Evolutionary conservation across 1,140 invertebrate genomes (phyloP).

Genomic region (Hylyphantes graminicola): DNA sequence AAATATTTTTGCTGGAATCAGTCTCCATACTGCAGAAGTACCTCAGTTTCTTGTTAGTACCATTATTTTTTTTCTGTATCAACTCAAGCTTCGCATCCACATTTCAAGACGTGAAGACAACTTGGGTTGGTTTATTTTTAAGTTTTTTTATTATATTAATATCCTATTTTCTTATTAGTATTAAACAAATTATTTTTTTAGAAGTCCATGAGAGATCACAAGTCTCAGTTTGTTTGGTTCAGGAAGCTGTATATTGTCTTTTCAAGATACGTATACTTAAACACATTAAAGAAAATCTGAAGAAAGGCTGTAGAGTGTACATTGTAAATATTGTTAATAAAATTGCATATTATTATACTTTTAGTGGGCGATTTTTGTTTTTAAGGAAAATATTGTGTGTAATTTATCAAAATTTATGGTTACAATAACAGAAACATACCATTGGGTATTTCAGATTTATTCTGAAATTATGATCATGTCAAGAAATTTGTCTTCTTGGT

Average conservation of each 20-base stretch:
- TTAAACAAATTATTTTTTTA: slow-evolving; percentile 18
- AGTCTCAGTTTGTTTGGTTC: slow-evolving; percentile 93
- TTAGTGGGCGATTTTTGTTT: too few relatives aligned
- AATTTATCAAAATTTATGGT: too few relatives aligned
- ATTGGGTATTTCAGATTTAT: too few relatives aligned
- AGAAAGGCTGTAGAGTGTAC: background rate
- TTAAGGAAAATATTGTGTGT: too few relatives aligned
- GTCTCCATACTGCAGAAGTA: slow-evolving; percentile 42
- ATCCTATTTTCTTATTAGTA: background rate
- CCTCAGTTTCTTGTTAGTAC: slow-evolving; percentile 19
- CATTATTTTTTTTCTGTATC: slow-evolving; percentile 4
- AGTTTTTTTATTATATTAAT: background rate
- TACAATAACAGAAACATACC: too few relatives aligned
- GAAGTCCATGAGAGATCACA: slow-evolving; percentile 71
- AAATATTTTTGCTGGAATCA: slow-evolving; percentile 25
- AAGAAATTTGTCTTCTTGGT: too few relatives aligned
- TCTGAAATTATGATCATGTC: too few relatives aligned
- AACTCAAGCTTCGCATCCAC: slow-evolving; percentile 7
- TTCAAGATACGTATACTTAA: slow-evolving; percentile 90
- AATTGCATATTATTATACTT: too few relatives aligned
- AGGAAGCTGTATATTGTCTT: slow-evolving; percentile 88
- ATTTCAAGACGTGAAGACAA: slow-evolving; percentile 21
- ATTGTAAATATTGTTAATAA: too few relatives aligned
- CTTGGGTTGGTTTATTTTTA: slow-evolving; percentile 14
- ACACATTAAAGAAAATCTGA: slow-evolving; percentile 66